Evolutionary conservation across 2,113 vertebrate genomes (phyloP), one percentile per base, ranked within the genome.

Genomic region (Marmota flaviventris): DNA sequence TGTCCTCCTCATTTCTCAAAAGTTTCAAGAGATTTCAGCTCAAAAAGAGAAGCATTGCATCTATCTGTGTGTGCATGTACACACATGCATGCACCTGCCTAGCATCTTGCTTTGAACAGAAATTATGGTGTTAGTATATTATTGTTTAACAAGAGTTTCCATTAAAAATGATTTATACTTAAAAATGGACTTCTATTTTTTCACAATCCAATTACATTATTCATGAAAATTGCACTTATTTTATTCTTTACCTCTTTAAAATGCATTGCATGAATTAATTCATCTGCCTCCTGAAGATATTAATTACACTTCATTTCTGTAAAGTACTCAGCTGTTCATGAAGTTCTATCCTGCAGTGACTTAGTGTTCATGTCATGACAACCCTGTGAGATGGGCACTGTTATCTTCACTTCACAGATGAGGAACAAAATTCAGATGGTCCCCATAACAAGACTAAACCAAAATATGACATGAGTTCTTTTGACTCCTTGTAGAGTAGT

Each of bases 161-260:
- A 90, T 39, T 93, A 79, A 77, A 93, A 93, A 22, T 85, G 91
- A 72, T 72, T 94, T 91, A 63, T 93, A 12, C 58, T 93, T 96
- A 65, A 93, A 93, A 97, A 89, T 81, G 12, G 9, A 16, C 58
- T 92, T 69, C 58, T 37, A 24, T 85, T 95, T 91, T 45, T 95
- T 96, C 39, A 53, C 25, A 88, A 20, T 89, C 34, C 63, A 95
- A 67, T 94, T 91, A 81, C 32, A 58, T 37, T 83, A 39, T 86
- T 93, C 61, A 86, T 84, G 51, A 84, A 17, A 92, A 67, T n/a
- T 79, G 2, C 16, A 67, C 72, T 91, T 89, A 77, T 82, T 84
- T 86, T 79, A 87, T 56, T 58, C 14, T 91, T 79, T 92, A 76
- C 56, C 58, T 95, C 63, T 75, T 94, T 75, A 79, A 94, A 94